phyloP scores from a whole-genome alignment of 2,888 invertebrate genomes.

The Achlya flavicornis region DNA sequence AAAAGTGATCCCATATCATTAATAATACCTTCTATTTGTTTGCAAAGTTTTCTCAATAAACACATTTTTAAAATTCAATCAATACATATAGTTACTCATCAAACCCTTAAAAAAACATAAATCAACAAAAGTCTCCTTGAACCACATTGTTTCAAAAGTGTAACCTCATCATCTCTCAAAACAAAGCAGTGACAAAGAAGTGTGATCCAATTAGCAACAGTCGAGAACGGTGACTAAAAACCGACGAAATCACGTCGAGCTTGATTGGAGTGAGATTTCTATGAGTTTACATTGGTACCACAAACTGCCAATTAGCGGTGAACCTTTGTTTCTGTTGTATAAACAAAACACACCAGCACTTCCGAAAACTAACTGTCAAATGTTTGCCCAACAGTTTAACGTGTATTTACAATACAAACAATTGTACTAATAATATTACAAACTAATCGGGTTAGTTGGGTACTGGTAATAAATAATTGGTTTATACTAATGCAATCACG shows the following conservation, averaged over 20 bases:
- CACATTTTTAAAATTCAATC: no score
- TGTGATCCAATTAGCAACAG: constrained; percentile 12
- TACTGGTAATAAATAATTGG: constrained; percentile 41
- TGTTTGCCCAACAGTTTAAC: constrained; percentile 44
- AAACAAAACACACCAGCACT: constrained; percentile 18
- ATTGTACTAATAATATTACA: constrained; percentile 62
- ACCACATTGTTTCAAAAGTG: not conserved
- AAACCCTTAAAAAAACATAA: not conserved
- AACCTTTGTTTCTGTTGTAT: constrained; percentile 26
- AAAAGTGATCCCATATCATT: no score
- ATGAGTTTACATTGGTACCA: constrained; percentile 15
- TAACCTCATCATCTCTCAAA: not conserved
- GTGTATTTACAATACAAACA: constrained; percentile 52
- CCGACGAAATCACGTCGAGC: constrained; percentile 10
- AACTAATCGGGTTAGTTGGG: constrained; percentile 56
- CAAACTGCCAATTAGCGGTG: constrained; percentile 18
- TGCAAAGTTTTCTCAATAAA: no score
- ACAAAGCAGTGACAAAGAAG: not conserved
- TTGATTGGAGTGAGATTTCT: constrained; percentile 13
- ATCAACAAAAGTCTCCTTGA: not conserved
- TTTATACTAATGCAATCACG: constrained; percentile 37
- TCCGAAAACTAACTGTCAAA: constrained; percentile 41
- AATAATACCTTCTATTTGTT: no score
- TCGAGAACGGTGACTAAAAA: not conserved
- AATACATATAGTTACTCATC: no score